Evolutionary conservation across 2,888 invertebrate genomes (phyloP).

Genomic region (Agrotis exclamationis): DNA sequence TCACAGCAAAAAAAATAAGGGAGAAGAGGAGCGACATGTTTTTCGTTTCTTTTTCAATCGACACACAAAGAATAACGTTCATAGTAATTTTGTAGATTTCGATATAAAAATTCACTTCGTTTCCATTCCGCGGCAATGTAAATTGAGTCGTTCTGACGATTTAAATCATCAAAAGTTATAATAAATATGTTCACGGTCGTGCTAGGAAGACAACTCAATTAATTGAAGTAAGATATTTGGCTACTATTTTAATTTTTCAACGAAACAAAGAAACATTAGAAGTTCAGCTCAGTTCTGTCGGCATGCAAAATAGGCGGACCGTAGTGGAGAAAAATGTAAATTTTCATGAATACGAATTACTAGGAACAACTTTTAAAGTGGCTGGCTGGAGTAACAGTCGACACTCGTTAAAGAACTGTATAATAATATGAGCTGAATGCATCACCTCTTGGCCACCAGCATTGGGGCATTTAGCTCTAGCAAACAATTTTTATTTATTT

Average conservation of each 20-base stretch:
- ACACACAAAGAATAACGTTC: too few relatives aligned
- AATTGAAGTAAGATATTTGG: not conserved
- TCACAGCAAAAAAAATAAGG: too few relatives aligned
- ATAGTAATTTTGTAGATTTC: too few relatives aligned
- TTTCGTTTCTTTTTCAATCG: too few relatives aligned
- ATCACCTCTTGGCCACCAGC: not conserved
- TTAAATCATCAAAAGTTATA: not conserved
- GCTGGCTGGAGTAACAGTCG: not conserved
- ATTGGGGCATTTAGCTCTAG: too few relatives aligned
- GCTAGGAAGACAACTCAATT: too few relatives aligned
- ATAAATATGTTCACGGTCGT: too few relatives aligned
- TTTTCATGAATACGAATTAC: slow-evolving; percentile 13
- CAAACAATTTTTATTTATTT: too few relatives aligned
- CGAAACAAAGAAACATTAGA: slow-evolving; percentile 3
- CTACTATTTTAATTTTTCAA: not conserved
- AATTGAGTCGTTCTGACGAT: too few relatives aligned
- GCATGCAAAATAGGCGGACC: not conserved
- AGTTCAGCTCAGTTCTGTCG: not conserved
- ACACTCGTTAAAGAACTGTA: slow-evolving; percentile 5
- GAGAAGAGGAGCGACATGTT: too few relatives aligned
- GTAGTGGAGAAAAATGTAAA: slow-evolving; percentile 13
- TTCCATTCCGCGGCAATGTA: too few relatives aligned
- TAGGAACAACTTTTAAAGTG: slow-evolving; percentile 12
- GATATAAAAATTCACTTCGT: too few relatives aligned
- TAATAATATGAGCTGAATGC: not conserved